phyloP scores from a whole-genome alignment of 2,113 vertebrate species.

The Chaenocephalus aceratus region DNA sequence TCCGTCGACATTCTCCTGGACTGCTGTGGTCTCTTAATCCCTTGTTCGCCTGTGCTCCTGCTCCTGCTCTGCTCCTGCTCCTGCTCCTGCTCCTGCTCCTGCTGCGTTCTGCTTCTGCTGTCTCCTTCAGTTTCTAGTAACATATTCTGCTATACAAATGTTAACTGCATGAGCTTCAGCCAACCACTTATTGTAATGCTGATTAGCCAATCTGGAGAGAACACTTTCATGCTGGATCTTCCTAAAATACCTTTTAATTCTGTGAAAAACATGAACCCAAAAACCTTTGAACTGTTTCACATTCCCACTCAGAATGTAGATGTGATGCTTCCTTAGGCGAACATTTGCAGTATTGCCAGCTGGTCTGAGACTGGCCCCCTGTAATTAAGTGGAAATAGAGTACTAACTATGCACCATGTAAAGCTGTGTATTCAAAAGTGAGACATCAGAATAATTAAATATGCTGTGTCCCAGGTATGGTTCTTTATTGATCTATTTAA shows the following conservation, averaged over 20 bases:
- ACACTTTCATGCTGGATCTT: not conserved
- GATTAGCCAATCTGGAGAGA: constrained; percentile 21
- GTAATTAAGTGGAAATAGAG: not conserved
- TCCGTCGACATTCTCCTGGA: too few relatives aligned
- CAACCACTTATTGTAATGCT: constrained; percentile 13
- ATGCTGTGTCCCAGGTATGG: not conserved
- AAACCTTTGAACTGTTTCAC: constrained; percentile 21
- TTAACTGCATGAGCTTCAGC: not conserved
- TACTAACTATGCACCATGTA: not conserved
- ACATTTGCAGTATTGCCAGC: constrained; percentile 32
- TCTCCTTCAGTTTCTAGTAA: too few relatives aligned
- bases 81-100: too few relatives aligned
- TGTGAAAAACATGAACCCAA: constrained; percentile 17
- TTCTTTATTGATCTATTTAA: not conserved
- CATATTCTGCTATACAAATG: not conserved
- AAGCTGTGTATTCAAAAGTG: not conserved
- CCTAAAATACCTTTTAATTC: constrained; percentile 18
- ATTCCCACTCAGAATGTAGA: constrained; percentile 19
- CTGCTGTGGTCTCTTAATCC: too few relatives aligned
- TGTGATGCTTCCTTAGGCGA: constrained; percentile 6
- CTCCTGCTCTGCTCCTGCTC: too few relatives aligned
- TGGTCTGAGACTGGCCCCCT: constrained; percentile 19
- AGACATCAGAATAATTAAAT: not conserved
- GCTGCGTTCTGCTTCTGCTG: too few relatives aligned
- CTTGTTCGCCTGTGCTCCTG: too few relatives aligned